Conservation (phyloP, 2,113 vertebrate species). For the Lichenostomus cassidix region DNA sequence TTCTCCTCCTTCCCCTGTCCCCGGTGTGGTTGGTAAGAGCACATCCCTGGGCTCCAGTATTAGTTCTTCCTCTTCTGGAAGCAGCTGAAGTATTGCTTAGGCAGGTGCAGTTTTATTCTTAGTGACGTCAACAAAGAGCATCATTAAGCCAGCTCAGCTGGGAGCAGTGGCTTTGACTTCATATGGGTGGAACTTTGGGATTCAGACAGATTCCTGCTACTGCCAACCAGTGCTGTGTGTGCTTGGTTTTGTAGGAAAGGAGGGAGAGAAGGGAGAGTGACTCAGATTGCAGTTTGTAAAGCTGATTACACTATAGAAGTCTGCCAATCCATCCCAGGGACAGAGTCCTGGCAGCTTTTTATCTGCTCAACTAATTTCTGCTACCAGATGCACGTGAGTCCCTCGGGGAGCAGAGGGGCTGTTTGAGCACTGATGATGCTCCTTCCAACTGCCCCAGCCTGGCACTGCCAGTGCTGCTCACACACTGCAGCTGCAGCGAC, state of each 20-base stretch:
- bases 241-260: neutral
- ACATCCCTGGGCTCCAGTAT: neutral
- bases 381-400: rapidly evolving
- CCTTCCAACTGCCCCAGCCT: rapidly evolving
- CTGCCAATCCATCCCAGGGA: neutral
- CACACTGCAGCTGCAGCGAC: neutral
- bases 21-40: neutral
- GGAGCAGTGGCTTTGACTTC: neutral
- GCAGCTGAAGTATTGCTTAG: neutral
- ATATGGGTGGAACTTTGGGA: rapidly evolving
- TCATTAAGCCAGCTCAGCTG: neutral
- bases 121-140: neutral
- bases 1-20: neutral
- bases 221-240: neutral
- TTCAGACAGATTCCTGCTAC: neutral
- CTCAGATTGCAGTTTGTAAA: rapidly evolving
- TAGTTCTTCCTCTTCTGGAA: neutral
- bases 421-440: rapidly evolving
- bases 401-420: neutral
- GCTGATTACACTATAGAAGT: rapidly evolving
- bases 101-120: neutral
- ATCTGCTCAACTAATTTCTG: neutral
- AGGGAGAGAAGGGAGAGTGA: neutral
- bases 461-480: neutral
- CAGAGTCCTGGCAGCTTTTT: neutral